A percentile compares a stretch with the other conserved stretches of the same genome.
Conservation (phyloP, 2,113 vertebrate species). For the Equus przewalskii region DNA sequence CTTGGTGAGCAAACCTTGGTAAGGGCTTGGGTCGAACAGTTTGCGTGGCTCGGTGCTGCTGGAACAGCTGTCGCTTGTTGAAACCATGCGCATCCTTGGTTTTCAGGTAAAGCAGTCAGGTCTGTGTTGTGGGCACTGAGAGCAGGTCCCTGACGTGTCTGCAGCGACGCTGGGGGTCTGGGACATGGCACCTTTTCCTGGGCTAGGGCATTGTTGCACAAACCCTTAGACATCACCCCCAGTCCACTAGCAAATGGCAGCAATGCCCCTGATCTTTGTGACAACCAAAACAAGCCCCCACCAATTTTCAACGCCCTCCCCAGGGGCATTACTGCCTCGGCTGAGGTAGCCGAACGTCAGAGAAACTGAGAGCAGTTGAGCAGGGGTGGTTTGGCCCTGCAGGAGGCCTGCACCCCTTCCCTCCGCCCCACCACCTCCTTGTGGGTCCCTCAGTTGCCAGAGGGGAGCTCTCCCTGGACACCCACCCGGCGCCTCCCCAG, state of each 20-base stretch:
- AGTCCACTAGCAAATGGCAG: background rate
- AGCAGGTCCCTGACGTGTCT: background rate
- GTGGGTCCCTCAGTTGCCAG: too few relatives aligned
- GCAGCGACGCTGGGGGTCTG: background rate
- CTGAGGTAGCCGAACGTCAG: too few relatives aligned
- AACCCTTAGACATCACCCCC: background rate
- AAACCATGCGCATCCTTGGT: too few relatives aligned
- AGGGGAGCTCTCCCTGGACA: background rate
- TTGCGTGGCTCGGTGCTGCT: background rate
- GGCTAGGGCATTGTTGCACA: background rate
- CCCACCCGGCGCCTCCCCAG: too few relatives aligned
- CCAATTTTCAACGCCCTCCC: background rate
- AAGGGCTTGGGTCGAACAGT: background rate
- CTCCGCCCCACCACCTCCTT: accelerated
- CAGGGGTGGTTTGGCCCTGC: background rate
- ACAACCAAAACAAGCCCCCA: background rate
- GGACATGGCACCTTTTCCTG: background rate
- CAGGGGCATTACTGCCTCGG: too few relatives aligned
- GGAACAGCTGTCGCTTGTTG: background rate
- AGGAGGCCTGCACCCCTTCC: accelerated
- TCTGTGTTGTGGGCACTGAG: background rate
- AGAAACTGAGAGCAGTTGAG: background rate
- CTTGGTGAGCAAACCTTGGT: background rate
- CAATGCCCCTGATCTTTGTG: background rate
- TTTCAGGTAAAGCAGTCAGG: background rate